Percentiles rank a stretch among this genome's conserved stretches.
Evolutionary conservation across 1,140 invertebrate species (phyloP).

Genomic region (Radopholus similis): DNA sequence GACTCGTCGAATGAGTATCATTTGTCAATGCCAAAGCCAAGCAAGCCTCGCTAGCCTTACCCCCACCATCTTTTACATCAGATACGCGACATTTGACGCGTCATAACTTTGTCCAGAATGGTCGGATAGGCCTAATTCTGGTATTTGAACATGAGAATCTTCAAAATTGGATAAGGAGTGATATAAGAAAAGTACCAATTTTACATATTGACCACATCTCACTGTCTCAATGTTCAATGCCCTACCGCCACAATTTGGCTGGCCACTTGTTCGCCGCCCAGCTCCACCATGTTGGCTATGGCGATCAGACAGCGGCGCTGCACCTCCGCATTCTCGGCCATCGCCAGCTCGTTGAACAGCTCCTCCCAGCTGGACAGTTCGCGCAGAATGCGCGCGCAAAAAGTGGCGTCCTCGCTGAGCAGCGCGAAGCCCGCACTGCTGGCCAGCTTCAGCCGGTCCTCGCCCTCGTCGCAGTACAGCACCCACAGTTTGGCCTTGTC

Average conservation of each 20-base stretch:
- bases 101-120: too few species aligned
- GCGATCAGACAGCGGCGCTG: conserved; percentile 55
- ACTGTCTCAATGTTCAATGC: neutral
- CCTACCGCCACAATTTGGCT: conserved; percentile 52
- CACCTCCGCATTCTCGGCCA: conserved; percentile 41
- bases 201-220: too few species aligned
- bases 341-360: conserved; percentile 38
- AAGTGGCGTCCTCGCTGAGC: conserved; percentile 15
- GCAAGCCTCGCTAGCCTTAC: too few species aligned
- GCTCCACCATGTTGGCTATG: conserved; percentile 54
- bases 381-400: conserved; percentile 22
- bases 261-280: conserved; percentile 44
- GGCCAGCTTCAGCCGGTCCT: conserved; percentile 48
- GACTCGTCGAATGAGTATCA: neutral
- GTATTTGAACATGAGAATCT: neutral
- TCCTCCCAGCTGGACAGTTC: conserved; percentile 33
- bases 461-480: conserved; percentile 56
- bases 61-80: too few species aligned
- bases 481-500: conserved; percentile 58
- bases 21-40: too few species aligned
- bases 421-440: conserved; percentile 55
- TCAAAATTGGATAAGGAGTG: too few species aligned
- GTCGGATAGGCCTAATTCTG: neutral
- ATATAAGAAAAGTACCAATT: neutral
- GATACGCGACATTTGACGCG: too few species aligned